A percentile compares a stretch with the other conserved stretches of the same genome.
phyloP scores from a whole-genome alignment of 1,140 invertebrate genomes.

The Scylla paramamosain region DNA sequence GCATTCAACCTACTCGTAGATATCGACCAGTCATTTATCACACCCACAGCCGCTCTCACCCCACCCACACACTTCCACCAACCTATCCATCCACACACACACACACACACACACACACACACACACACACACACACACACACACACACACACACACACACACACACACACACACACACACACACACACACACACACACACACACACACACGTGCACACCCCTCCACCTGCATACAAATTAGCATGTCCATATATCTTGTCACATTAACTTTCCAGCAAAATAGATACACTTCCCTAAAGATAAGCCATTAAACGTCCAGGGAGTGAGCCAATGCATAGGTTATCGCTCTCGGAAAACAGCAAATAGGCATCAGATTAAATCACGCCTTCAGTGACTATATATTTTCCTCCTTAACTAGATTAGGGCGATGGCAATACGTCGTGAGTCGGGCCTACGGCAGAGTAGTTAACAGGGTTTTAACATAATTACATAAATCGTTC shows the following conservation, averaged over 20 bases:
- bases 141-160: neutral
- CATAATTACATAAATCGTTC: neutral
- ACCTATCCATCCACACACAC: neutral
- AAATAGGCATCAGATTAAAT: conserved; percentile 3
- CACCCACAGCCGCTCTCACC: neutral
- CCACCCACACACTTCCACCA: neutral
- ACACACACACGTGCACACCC: neutral
- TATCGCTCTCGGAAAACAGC: neutral
- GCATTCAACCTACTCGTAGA: neutral
- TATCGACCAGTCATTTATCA: too few species aligned
- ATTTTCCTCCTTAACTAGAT: neutral
- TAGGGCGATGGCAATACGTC: neutral
- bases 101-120: neutral
- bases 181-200: neutral
- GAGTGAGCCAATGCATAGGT: too few species aligned
- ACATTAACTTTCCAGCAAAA: neutral
- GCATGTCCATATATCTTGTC: neutral
- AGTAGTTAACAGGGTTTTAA: neutral
- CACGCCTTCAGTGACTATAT: neutral
- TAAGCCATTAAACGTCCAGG: too few species aligned
- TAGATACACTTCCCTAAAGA: neutral
- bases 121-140: neutral
- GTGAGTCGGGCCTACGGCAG: neutral
- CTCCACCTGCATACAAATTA: neutral
- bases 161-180: neutral